Evolutionary conservation across 2,113 vertebrate genomes (phyloP).

Genomic region (Geothlypis trichas): DNA sequence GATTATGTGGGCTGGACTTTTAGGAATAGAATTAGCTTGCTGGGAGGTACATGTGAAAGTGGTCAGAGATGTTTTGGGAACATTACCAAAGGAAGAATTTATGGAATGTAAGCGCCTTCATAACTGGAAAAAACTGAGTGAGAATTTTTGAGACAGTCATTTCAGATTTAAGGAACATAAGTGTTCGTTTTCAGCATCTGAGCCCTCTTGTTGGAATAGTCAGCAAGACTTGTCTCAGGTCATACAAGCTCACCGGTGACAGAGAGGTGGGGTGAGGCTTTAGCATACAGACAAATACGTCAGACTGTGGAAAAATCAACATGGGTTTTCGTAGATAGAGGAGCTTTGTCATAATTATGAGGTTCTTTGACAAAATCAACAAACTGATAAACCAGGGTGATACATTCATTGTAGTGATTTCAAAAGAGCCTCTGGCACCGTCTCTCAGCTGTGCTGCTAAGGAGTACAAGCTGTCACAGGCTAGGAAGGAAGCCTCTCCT

Average conservation of each 20-base stretch:
- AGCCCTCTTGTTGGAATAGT: neutral
- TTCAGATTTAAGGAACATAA: neutral
- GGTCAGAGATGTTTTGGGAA: neutral
- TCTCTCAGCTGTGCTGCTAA: neutral
- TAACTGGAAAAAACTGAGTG: neutral
- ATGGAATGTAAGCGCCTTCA: neutral
- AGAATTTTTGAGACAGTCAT: neutral
- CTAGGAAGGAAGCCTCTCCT: neutral
- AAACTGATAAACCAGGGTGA: constrained; percentile 1
- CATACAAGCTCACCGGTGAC: neutral
- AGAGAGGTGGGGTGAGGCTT: constrained; percentile 1
- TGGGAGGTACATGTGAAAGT: neutral
- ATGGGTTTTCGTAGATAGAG: neutral
- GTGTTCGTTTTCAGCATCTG: neutral
- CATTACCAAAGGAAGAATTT: neutral
- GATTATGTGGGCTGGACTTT: neutral
- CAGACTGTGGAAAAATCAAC: constrained; percentile 26
- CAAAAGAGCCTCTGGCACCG: neutral
- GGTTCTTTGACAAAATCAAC: neutral
- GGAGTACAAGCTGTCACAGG: neutral
- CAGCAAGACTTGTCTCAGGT: neutral
- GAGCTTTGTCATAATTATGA: neutral
- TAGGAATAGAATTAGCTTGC: neutral
- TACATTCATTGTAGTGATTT: neutral
- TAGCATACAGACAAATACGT: neutral